A percentile compares a stretch with the other conserved stretches of the same genome.
phyloP scores from a whole-genome alignment of 92 coral and sea anemone genomes.

The Isaurus tuberculatus region DNA sequence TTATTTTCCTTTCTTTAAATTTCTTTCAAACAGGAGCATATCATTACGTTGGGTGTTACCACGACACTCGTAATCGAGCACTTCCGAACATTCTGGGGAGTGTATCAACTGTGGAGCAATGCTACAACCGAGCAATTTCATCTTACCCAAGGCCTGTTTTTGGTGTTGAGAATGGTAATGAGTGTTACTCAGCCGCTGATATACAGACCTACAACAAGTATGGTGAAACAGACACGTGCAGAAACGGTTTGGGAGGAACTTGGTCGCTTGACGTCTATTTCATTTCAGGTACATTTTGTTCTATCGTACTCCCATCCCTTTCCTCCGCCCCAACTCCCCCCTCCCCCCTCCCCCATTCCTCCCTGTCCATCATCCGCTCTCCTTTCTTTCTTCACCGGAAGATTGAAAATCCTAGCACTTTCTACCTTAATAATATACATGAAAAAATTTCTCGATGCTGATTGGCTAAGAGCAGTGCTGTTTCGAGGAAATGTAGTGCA shows the following conservation, averaged over 20 bases:
- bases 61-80: neutral
- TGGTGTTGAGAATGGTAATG: conserved; percentile 10
- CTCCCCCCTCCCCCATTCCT: neutral
- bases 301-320: neutral
- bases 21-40: neutral
- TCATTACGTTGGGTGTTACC: conserved; percentile 1
- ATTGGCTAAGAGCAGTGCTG: no score
- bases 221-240: neutral
- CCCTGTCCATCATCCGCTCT: neutral
- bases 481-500: no score
- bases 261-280: conserved; percentile 14
- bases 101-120: neutral
- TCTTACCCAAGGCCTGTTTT: neutral
- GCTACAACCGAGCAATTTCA: neutral
- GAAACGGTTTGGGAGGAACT: neutral
- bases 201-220: conserved; percentile 7
- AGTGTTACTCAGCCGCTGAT: conserved; percentile 13
- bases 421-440: no score
- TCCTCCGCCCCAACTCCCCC: neutral
- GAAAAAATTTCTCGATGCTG: no score
- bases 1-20: neutral
- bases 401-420: no score
- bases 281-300: neutral
- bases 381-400: no score
- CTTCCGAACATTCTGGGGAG: conserved; percentile 9